These are phyloP conservation scores for Elaphurus davidianus DNA, from an alignment of 2,113 vertebrate genomes.

Conservation along the genomic window DNA sequence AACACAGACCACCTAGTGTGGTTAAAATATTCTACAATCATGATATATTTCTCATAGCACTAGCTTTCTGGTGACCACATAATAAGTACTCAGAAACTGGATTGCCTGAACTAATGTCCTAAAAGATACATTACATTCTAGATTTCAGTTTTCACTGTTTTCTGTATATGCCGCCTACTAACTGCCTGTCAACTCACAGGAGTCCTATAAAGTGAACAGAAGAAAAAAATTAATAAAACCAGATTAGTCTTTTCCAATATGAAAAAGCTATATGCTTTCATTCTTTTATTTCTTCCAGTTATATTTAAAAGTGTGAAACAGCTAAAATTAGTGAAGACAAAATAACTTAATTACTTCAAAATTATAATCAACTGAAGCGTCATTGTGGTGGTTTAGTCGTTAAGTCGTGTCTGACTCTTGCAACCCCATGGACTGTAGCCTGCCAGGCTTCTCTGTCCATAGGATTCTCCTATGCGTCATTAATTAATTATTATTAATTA, in stretches of 20 bases:
- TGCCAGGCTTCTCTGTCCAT: not conserved
- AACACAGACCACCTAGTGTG: not conserved
- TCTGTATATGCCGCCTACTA: not conserved
- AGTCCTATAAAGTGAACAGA: not conserved
- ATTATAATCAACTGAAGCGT: not conserved
- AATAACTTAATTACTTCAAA: not conserved
- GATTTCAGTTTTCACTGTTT: not conserved
- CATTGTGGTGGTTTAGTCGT: fast-evolving
- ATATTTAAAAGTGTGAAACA: not conserved
- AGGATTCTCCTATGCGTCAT: not conserved
- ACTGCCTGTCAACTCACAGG: not conserved
- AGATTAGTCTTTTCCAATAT: not conserved
- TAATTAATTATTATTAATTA: not conserved
- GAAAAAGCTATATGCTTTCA: not conserved
- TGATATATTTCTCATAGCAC: not conserved
- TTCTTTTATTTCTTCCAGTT: not conserved
- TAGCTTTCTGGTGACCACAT: not conserved
- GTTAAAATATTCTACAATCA: not conserved
- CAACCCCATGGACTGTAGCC: not conserved
- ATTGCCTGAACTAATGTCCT: not conserved
- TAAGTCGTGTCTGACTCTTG: not conserved
- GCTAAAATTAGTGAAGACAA: not conserved
- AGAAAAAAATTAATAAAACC: not conserved
- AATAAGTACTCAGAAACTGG: not conserved
- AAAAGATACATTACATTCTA: not conserved